phyloP scores from a whole-genome alignment of 2,797 vertebrate species.

The Philypnodon macrostomus region DNA sequence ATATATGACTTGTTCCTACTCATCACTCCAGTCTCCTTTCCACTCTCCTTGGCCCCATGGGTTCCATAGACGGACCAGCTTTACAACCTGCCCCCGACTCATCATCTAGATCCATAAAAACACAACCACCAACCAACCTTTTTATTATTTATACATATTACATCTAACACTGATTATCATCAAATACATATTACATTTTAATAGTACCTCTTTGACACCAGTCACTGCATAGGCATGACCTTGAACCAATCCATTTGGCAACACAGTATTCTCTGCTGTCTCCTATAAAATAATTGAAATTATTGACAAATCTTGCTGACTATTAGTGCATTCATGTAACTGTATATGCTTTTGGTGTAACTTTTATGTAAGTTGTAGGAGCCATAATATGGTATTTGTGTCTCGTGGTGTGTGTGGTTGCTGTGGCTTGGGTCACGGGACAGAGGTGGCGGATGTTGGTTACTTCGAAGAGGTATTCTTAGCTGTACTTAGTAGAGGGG shows the following conservation, averaged over 20 bases:
- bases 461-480: no score
- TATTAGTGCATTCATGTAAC: no score
- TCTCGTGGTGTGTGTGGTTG: no score
- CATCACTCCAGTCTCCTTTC: slow-evolving; percentile 86
- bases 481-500: no score
- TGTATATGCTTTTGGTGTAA: no score
- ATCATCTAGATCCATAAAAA: slow-evolving; percentile 62
- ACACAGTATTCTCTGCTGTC: slow-evolving; percentile 31
- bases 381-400: no score
- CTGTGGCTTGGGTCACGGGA: no score
- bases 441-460: no score
- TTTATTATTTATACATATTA: neutral
- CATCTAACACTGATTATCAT: no score
- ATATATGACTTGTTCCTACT: slow-evolving; percentile 66
- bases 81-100: slow-evolving; percentile 57
- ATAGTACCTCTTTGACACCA: slow-evolving; percentile 62
- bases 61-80: slow-evolving; percentile 83
- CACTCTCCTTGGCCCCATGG: slow-evolving; percentile 84
- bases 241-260: slow-evolving; percentile 65
- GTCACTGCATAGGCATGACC: slow-evolving; percentile 75
- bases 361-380: no score
- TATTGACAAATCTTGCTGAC: no score
- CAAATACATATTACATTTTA: neutral
- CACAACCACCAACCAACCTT: neutral
- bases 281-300: slow-evolving; percentile 42